Evolutionary conservation across 2,113 vertebrate genomes (phyloP), one percentile per base, ranked within the genome.

Genomic region (Toxotes jaculatrix): DNA sequence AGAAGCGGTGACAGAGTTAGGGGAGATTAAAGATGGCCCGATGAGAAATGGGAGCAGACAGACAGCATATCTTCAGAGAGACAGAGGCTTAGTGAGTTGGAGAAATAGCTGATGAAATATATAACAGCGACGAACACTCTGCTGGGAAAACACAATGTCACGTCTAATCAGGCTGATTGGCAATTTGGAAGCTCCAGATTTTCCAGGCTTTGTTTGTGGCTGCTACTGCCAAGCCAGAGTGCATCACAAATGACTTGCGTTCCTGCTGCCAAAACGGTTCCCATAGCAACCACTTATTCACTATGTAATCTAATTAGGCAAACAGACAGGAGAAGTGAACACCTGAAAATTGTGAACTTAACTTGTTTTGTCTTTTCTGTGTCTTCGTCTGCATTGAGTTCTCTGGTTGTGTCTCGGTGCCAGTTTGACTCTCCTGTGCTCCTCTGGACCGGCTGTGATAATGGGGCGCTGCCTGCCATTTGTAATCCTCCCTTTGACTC

Each of bases 181-280:
- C 87, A 91, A 89, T 90, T 93, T 90, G 88, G 79, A 85, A 82
- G 88, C 88, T 82, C 74, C 89, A 85, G 81, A 90, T 92, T 91
- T 47, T 42, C 16, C 17, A 75, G 66, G 87, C 86, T 86, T 92
- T 92, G 85, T 90, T 88, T 89, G 63, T 51, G 38, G 64, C 49
- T 60, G 69, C 62, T 40, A 3, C 81, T 86, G 84, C 86, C 87
- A 83, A 90, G 88, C 66, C 72, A 56, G 23, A 71, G 77, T 9
- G 74, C 84, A 56, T 85, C 78, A 53, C 67, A 90, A 87, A 89
- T 71, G 59, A 86, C 68, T 88, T 74, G 16, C 76, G 49, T 57
- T 74, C 57, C 61, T 51, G 55, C 38, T 83, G 86, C 84, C 86
- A 91, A 88, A 87, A 73, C 12, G 0, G 71, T 83, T 87, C 36